Evolutionary conservation across 53 echinoderm and acorn worm genomes (phyloP).

Genomic region (Paracentrotus lividus): DNA sequence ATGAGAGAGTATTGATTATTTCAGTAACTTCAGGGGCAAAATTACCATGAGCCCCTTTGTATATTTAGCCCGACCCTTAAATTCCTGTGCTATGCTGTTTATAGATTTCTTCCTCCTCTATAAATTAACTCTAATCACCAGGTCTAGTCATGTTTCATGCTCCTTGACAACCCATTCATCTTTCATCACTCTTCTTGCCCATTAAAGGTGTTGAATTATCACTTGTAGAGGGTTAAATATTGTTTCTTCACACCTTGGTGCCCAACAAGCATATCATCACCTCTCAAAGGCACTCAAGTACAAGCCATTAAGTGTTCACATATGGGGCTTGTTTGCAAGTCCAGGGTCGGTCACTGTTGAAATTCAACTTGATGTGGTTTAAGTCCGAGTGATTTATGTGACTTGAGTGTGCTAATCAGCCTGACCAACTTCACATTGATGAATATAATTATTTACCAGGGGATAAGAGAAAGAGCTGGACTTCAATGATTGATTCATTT

Average conservation of each 20-base stretch:
- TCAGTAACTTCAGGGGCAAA: too few species aligned
- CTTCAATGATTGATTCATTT: background rate
- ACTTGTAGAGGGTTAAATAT: background rate
- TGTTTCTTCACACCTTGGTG: background rate
- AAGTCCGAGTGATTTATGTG: background rate
- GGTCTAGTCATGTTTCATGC: background rate
- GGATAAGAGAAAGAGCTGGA: background rate
- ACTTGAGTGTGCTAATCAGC: background rate
- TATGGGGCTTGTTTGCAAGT: background rate
- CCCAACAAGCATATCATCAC: background rate
- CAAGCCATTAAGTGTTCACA: background rate
- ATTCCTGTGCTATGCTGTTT: background rate
- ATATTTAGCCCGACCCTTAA: too few species aligned
- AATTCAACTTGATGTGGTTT: constrained; percentile 28
- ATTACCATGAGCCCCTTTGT: too few species aligned
- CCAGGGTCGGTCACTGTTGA: background rate
- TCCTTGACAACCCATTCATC: background rate
- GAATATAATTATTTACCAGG: background rate
- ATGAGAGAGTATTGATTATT: too few species aligned
- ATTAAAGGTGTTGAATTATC: background rate
- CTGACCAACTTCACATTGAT: background rate
- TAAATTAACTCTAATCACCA: background rate
- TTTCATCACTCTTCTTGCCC: background rate
- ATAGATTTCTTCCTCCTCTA: background rate
- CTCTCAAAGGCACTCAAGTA: background rate